A percentile compares a stretch with the other conserved stretches of the same genome.
Evolutionary conservation across 2,113 vertebrate species (phyloP).

Genomic region (Passer montanus): DNA sequence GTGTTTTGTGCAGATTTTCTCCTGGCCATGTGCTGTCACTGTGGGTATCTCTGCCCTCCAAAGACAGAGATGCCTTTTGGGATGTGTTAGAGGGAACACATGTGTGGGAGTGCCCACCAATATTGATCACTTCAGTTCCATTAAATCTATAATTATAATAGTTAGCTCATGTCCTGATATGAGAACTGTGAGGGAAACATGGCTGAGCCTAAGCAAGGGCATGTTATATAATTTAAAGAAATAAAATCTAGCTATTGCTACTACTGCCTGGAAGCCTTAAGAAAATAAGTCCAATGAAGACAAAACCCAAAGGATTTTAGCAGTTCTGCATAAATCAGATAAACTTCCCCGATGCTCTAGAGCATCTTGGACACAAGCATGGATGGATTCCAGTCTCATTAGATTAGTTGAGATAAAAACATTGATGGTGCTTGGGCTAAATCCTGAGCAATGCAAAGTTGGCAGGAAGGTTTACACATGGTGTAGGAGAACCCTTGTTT

Average conservation of each 20-base stretch:
- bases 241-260: neutral
- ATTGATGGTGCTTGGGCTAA: neutral
- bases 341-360: neutral
- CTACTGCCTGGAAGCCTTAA: neutral
- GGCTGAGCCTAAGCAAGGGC: neutral
- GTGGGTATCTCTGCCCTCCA: neutral
- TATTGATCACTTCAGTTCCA: neutral
- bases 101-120: fast-evolving
- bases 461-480: neutral
- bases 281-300: neutral
- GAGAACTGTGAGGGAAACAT: neutral
- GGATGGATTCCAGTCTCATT: neutral
- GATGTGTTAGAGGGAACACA: neutral
- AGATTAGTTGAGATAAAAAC: neutral
- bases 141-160: neutral
- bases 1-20: neutral
- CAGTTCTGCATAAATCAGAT: neutral
- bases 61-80: neutral
- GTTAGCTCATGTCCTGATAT: neutral
- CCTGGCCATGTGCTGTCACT: neutral
- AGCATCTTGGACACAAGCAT: neutral
- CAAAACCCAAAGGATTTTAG: neutral
- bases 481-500: neutral
- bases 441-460: neutral
- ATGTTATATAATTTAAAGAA: neutral